A percentile compares a stretch with the other conserved stretches of the same genome.
These are phyloP conservation scores for Nephrotoma guestfalica DNA, from an alignment of 2,888 invertebrate genomes.

Conservation along the genomic window DNA sequence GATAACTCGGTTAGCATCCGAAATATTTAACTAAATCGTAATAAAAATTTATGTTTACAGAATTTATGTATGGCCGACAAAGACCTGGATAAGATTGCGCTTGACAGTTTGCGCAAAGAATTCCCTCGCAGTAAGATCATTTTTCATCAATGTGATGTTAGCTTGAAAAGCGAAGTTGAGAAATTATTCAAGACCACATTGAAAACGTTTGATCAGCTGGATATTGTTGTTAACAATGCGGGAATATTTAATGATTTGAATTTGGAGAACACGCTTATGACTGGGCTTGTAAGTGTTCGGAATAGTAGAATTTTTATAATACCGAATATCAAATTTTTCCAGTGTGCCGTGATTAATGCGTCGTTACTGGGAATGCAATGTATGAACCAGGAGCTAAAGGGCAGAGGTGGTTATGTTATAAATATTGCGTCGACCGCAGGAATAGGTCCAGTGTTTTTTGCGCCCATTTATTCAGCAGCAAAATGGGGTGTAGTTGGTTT, in stretches of 20 bases:
- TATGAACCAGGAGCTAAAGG: slow-evolving; percentile 20
- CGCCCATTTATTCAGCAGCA: slow-evolving; percentile 32
- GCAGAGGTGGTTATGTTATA: slow-evolving; percentile 31
- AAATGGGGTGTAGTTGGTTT: slow-evolving; percentile 34
- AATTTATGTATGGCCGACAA: slow-evolving; percentile 22
- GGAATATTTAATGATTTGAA: slow-evolving; percentile 29
- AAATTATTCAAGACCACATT: slow-evolving; percentile 26
- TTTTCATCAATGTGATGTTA: slow-evolving; percentile 28
- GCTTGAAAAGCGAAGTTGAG: slow-evolving; percentile 26
- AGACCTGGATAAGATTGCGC: slow-evolving; percentile 16
- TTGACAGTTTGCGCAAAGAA: slow-evolving; percentile 13
- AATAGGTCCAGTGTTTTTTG: slow-evolving; percentile 25
- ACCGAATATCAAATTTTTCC: neutral
- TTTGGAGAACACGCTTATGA: slow-evolving; percentile 23
- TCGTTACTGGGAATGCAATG: neutral
- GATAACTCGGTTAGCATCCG: neutral
- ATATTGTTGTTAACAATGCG: slow-evolving; percentile 28
- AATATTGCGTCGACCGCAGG: slow-evolving; percentile 34
- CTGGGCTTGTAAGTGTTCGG: slow-evolving; percentile 34
- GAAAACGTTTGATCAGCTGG: slow-evolving; percentile 26
- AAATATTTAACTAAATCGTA: neutral
- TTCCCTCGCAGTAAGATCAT: slow-evolving; percentile 26
- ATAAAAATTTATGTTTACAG: slow-evolving; percentile 9
- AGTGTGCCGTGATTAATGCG: neutral
- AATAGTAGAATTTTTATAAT: neutral